These are phyloP conservation scores for Micronisus gabar DNA, from an alignment of 2,113 vertebrate species.

Conservation along the genomic window DNA sequence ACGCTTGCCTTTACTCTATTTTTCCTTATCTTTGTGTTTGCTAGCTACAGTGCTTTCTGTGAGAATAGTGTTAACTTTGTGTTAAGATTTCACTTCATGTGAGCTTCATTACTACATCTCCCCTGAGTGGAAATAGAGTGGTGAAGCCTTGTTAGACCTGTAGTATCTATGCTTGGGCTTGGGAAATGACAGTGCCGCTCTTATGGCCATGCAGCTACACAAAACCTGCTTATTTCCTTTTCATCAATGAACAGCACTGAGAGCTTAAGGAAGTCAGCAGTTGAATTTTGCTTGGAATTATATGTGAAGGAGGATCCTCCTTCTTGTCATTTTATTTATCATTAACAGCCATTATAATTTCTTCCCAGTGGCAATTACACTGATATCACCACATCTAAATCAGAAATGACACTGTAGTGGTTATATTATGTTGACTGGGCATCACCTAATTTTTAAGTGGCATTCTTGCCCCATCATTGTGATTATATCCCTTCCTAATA, in stretches of 20 bases:
- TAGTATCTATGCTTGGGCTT: background rate
- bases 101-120: background rate
- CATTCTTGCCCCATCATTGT: constrained; percentile 70
- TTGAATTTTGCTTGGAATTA: constrained; percentile 20
- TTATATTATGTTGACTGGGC: constrained; percentile 72
- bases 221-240: constrained; percentile 1
- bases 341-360: constrained; percentile 73
- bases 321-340: constrained; percentile 73
- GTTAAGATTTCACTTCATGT: background rate
- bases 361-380: constrained; percentile 70
- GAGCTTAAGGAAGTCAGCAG: background rate
- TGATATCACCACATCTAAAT: constrained; percentile 73
- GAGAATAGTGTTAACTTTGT: background rate
- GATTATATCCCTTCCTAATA: constrained; percentile 66
- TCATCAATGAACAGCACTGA: background rate
- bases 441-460: constrained; percentile 79
- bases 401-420: constrained; percentile 64
- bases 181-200: background rate
- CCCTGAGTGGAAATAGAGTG: background rate
- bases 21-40: background rate
- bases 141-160: background rate
- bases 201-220: background rate
- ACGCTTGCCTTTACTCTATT: background rate
- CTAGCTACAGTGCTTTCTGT: background rate
- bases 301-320: constrained; percentile 56